Evolutionary conservation across 2,113 vertebrate genomes (phyloP).

Genomic region (Ptilonorhynchus violaceus): DNA sequence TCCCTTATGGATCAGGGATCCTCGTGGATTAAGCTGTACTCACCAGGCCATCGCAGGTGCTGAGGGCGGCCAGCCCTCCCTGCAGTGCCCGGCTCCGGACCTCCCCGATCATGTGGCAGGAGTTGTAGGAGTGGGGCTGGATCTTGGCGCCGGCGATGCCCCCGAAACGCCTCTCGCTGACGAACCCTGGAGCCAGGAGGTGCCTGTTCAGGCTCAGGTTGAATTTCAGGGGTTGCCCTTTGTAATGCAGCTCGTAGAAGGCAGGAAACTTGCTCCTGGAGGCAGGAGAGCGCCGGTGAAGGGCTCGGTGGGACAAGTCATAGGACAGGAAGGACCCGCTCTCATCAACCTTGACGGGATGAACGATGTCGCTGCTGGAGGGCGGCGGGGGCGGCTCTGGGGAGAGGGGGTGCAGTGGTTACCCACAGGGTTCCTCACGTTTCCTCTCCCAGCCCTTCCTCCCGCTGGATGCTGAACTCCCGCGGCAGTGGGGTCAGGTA

Average conservation of each 20-base stretch:
- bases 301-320: slow-evolving; percentile 78
- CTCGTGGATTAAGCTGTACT: not conserved
- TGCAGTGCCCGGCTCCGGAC: slow-evolving; percentile 70
- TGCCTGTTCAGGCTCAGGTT: slow-evolving; percentile 85
- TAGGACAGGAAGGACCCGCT: slow-evolving; percentile 88
- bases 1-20: accelerated
- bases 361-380: slow-evolving; percentile 80
- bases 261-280: not conserved
- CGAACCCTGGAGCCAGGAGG: slow-evolving; percentile 85
- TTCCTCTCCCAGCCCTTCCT: not conserved
- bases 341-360: slow-evolving; percentile 85
- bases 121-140: not conserved
- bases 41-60: slow-evolving; percentile 91
- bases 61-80: slow-evolving; percentile 84
- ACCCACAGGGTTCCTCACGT: not conserved
- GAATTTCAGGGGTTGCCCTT: slow-evolving; percentile 78
- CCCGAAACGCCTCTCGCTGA: slow-evolving; percentile 81
- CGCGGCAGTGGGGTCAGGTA: not conserved
- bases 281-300: slow-evolving; percentile 77
- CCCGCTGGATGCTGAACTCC: not conserved
- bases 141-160: slow-evolving; percentile 74
- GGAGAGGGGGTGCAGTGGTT: accelerated
- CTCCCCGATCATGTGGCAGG: slow-evolving; percentile 87
- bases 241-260: slow-evolving; percentile 82
- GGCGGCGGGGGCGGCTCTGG: not conserved